Base-by-base conservation (phyloP, 2,888 invertebrate genomes). In the Apamea sordens region DNA sequence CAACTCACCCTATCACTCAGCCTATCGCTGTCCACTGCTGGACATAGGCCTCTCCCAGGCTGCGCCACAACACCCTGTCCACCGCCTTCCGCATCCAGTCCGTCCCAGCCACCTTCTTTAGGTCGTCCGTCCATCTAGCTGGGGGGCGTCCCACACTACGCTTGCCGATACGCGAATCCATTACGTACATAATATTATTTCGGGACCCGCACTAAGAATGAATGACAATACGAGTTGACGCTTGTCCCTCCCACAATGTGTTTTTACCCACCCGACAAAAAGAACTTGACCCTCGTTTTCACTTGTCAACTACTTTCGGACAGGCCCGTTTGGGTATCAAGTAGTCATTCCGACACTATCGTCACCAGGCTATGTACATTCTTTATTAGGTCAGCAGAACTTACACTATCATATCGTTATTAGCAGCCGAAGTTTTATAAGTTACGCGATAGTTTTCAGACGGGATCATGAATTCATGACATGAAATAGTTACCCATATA, bases 401-500 rank as follows among this genome's bases (percentile, higher is more conserved):
- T 44, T 36, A 7, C 32, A 50, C 63, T 59, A 73, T 44, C 15
- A 15, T 73, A 69, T 56, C 64, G 32, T 82, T 80, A 68, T 21
- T 8, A 67, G 15, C 28, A 71, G 76, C 18, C n/a, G 0, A 56
- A 71, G 61, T 70, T 83, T 71, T 15, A 41, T 50, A 53, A 67
- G 47, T 63, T 64, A 59, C 50, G 44, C 15, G 15, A 56, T 78
- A 72, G 68, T 75, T 74, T 83, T 75, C 80, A 47, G 68, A 21
- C 41, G 53, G 69, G 44, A 69, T 80, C 84, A 80, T n/a, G n/a
- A n/a, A n/a, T n/a, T n/a, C n/a, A n/a, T 84, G 84, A 84, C 74
- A 71, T 79, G 61, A n/a, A 83, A 80, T 75, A 84, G 84, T 44
- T 73, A 67, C 44, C 56, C 41, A 28, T 64, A 64, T 64, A 75